Evolutionary conservation across 2,888 invertebrate species (phyloP).

Genomic region (Pediacus dermestoides): DNA sequence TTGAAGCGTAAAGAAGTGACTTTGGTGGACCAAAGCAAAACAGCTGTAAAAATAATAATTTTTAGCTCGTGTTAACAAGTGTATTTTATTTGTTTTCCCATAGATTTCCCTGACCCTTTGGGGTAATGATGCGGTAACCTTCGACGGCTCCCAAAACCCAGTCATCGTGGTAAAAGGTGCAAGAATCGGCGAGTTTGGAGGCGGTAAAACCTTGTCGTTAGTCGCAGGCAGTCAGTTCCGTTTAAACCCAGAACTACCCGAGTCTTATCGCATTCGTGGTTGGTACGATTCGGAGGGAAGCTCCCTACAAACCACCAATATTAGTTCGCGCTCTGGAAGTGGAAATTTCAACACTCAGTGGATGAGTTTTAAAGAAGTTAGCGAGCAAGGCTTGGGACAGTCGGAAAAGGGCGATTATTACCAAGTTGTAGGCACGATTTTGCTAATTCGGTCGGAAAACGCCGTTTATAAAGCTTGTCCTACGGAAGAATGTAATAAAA

Average conservation of each 20-base stretch:
- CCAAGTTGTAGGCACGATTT: conserved; percentile 72
- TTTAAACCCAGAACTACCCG: conserved; percentile 84
- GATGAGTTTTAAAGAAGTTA: conserved; percentile 74
- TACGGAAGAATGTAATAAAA: conserved; percentile 87
- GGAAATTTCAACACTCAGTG: conserved; percentile 55
- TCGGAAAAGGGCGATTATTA: conserved; percentile 82
- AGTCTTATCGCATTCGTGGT: conserved; percentile 79
- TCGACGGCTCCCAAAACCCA: conserved; percentile 72
- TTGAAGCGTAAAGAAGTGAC: conserved; percentile 85
- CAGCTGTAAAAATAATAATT: conserved; percentile 55
- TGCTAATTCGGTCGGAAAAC: conserved; percentile 77
- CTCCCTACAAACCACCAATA: conserved; percentile 58
- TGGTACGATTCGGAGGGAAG: conserved; percentile 87
- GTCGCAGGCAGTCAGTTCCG: conserved; percentile 62
- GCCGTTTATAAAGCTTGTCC: conserved; percentile 91
- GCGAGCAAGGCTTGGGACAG: conserved; percentile 64
- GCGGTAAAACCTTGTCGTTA: conserved; percentile 66
- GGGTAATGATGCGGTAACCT: conserved; percentile 85
- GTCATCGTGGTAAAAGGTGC: conserved; percentile 84
- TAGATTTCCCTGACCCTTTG: conserved; percentile 83
- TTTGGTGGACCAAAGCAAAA: conserved; percentile 80
- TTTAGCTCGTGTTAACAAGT: conserved; percentile 11
- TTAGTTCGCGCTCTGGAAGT: conserved; percentile 54
- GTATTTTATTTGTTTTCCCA: conserved; percentile 21
- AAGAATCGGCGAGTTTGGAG: conserved; percentile 81